Conservation (phyloP, 2,113 vertebrate species). For the Formicarius rufipectus region DNA sequence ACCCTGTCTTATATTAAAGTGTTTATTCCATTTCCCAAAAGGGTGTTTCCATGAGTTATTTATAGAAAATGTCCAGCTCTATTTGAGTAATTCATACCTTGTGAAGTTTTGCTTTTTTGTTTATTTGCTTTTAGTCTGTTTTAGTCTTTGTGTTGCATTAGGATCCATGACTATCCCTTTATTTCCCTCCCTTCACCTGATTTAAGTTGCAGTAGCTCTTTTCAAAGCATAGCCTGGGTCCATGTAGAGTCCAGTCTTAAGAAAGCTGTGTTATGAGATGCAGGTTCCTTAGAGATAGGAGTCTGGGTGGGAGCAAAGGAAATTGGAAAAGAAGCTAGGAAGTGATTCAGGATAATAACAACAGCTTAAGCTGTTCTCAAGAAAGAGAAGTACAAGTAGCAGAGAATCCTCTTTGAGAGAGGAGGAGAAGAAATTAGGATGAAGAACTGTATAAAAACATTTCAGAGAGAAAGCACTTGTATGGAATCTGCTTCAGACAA, state of each 20-base stretch:
- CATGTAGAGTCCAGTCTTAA: neutral
- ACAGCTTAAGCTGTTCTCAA: neutral
- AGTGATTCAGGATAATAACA: neutral
- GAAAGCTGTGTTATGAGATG: neutral
- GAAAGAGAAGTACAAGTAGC: neutral
- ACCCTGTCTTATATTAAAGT: neutral
- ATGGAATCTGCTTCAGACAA: neutral
- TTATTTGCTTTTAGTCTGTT: neutral
- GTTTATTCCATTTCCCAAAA: neutral
- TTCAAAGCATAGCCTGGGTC: neutral
- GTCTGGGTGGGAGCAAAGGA: neutral
- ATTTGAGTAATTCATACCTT: neutral
- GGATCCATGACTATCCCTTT: fast-evolving
- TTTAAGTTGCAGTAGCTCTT: neutral
- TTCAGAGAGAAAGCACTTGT: neutral
- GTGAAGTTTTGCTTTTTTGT: neutral
- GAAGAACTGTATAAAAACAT: neutral
- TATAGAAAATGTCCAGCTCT: neutral
- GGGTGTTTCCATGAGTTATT: neutral
- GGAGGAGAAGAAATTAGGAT: neutral
- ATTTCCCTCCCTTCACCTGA: neutral
- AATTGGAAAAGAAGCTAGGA: neutral
- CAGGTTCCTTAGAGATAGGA: neutral
- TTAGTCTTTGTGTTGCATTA: neutral
- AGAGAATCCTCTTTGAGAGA: neutral